Base-by-base conservation (phyloP, 2,888 invertebrate species). In the Sycophila texana region DNA sequence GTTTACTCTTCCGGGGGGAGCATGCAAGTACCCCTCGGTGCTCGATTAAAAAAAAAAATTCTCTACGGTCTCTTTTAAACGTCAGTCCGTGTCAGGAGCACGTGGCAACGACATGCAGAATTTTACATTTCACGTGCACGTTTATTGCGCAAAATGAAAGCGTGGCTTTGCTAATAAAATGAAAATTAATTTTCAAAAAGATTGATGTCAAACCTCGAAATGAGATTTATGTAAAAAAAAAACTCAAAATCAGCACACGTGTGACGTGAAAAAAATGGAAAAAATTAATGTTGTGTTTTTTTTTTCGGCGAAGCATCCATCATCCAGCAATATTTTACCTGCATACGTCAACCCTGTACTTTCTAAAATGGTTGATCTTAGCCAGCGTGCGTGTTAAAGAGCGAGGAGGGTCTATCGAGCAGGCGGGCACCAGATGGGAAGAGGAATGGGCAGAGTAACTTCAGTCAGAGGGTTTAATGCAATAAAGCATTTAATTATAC, bases 391-490 rank as follows among this genome's bases (percentile, higher is more conserved):
- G 26, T 58, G 55, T 75, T 75, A 78, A 30, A 71, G 53, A 39
- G 49, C 53, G 18, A 67, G 60, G 13, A 73, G 55, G 70, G 53
- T 57, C 72, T 20, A 68, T 55, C 61, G 49, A n/a, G 65, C 57
- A 76, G 70, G 22, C 60, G 30, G 39, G 75, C 67, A 13, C 71
- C 79, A 72, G 71, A 75, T 66, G 61, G 22, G 71, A 66, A 70
- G 20, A 49, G 70, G 22, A 26, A 55, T 60, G 53, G 49, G 14
- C 58, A 70, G 71, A 55, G 72, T 70, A 74, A 51, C 79, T 79
- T 79, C 20, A 72, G 79, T 30, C n/a, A 61, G 55, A 72, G 47
- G 75, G 75, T 75, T 79, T 72, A 75, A 74, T 49, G 72, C 61
- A 72, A 71, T 75, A 74, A 55, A 79, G 39, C n/a, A 51, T 60